phyloP scores from a whole-genome alignment of 2,797 vertebrate genomes.

The Leptodactylus fallax region DNA sequence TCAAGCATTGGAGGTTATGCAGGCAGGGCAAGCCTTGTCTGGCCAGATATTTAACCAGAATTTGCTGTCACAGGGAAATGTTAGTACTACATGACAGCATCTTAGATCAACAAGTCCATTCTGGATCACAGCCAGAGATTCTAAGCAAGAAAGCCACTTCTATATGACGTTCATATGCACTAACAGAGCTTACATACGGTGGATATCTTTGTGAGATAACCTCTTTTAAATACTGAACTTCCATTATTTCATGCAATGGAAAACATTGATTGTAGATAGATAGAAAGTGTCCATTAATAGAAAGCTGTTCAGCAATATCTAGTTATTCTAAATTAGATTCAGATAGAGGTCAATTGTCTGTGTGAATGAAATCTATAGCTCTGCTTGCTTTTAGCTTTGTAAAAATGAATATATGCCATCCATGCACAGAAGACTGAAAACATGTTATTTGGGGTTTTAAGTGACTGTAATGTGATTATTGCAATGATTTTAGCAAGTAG shows the following conservation, averaged over 20 bases:
- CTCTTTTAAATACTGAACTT: background rate
- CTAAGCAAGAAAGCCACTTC: no score
- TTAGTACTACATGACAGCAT: no score
- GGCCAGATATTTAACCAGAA: no score
- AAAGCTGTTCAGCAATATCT: background rate
- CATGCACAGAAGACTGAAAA: background rate
- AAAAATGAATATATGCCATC: background rate
- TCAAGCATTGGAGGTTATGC: no score
- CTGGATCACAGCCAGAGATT: no score
- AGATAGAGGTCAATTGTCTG: background rate
- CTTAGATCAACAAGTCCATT: no score
- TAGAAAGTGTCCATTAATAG: background rate
- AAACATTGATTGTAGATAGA: background rate
- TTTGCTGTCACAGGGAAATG: no score
- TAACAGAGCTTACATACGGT: background rate
- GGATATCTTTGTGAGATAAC: background rate
- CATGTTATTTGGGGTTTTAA: conserved; percentile 24
- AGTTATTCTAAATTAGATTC: background rate
- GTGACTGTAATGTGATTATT: background rate
- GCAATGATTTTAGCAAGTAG: background rate
- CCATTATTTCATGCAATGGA: background rate
- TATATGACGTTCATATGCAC: background rate
- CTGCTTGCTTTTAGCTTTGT: background rate
- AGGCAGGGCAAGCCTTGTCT: no score
- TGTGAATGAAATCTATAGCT: background rate